A percentile compares a stretch with the other conserved stretches of the same genome.
Evolutionary conservation across 2,113 vertebrate species (phyloP).

Genomic region (Xenus cinereus): DNA sequence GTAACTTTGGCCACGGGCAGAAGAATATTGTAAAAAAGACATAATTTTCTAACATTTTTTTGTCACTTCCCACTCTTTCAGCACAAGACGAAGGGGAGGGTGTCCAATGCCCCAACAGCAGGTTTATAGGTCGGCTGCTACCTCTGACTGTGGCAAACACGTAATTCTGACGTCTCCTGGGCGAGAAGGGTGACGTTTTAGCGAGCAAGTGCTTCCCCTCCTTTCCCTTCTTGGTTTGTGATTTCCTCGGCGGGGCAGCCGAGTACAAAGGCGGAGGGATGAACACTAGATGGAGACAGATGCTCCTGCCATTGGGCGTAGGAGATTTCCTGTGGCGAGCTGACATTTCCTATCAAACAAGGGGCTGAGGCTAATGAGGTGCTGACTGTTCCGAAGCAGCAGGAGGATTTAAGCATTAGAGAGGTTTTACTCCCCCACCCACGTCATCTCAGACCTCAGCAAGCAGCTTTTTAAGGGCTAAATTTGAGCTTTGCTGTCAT

Average conservation of each 20-base stretch:
- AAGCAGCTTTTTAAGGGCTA: constrained; percentile 46
- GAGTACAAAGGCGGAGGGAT: not conserved
- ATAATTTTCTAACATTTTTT: not conserved
- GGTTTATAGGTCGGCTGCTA: not conserved
- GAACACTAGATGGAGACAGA: constrained; percentile 73
- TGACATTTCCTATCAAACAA: constrained; percentile 28
- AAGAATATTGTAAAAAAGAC: not conserved
- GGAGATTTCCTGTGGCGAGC: not conserved
- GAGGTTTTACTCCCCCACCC: not conserved
- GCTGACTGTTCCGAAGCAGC: constrained; percentile 38
- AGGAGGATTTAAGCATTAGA: constrained; percentile 30
- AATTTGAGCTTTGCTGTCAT: constrained; percentile 14
- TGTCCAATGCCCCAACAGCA: not conserved
- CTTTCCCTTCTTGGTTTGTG: not conserved
- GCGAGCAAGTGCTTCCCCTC: not conserved
- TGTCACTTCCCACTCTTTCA: not conserved
- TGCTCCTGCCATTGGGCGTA: not conserved
- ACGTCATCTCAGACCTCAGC: constrained; percentile 32
- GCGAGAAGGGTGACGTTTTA: not conserved
- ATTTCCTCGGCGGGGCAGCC: not conserved
- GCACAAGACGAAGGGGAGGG: not conserved
- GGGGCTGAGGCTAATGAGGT: constrained; percentile 1
- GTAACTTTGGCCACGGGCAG: not conserved
- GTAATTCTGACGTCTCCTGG: not conserved
- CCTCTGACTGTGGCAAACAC: fast-evolving